These are phyloP conservation scores for Acromyrmex echinatior DNA, from an alignment of 1,140 invertebrate genomes.

Conservation along the genomic window DNA sequence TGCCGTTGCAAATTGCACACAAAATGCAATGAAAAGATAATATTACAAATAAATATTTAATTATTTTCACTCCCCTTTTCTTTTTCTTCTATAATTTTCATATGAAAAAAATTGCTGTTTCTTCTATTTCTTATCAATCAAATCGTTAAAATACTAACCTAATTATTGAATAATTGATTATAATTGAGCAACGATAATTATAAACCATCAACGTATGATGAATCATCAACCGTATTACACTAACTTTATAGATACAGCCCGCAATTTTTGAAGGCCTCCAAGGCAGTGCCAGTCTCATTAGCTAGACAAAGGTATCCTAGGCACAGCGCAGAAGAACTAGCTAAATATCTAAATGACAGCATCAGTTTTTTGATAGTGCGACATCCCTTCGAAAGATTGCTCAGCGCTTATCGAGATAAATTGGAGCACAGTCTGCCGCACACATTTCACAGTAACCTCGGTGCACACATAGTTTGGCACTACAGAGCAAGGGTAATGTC, in stretches of 20 bases:
- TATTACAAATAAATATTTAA: constrained; percentile 13
- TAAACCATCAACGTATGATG: background rate
- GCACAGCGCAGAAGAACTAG: constrained; percentile 90
- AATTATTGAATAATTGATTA: background rate
- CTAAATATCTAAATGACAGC: constrained; percentile 89
- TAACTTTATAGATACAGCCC: constrained; percentile 88
- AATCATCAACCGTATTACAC: constrained; percentile 23
- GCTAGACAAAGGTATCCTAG: constrained; percentile 93
- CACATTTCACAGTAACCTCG: constrained; percentile 93
- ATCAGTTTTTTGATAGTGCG: constrained; percentile 95
- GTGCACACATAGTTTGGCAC: constrained; percentile 91
- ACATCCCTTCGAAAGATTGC: constrained; percentile 95
- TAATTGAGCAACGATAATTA: background rate
- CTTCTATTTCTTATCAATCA: background rate
- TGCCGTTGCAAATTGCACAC: background rate
- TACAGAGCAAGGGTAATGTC: constrained; percentile 88
- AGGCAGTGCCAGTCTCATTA: constrained; percentile 91
- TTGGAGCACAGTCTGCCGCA: constrained; percentile 93
- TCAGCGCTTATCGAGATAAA: constrained; percentile 96
- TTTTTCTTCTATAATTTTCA: background rate
- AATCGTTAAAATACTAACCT: background rate
- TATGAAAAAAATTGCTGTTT: background rate
- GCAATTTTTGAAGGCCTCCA: constrained; percentile 91
- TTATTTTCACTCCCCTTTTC: background rate
- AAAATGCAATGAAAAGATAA: constrained; percentile 5